phyloP scores from a whole-genome alignment of 2,113 vertebrate genomes.

The Clarias gariepinus region DNA sequence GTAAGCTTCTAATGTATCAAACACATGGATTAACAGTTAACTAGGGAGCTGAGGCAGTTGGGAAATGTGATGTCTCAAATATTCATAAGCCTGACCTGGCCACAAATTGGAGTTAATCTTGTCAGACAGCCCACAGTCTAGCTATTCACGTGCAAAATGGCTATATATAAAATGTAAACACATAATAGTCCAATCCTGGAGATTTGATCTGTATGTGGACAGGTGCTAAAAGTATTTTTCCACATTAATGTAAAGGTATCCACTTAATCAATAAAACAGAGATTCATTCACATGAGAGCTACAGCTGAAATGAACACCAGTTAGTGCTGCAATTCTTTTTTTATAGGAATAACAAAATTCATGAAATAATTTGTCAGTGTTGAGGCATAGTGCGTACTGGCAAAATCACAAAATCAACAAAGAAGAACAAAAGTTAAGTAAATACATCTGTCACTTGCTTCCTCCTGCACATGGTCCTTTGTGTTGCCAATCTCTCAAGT shows the following conservation, averaged over 20 bases:
- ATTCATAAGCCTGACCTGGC: conserved; percentile 68
- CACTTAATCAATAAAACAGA: conserved; percentile 51
- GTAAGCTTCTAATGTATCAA: conserved; percentile 76
- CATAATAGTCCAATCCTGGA: conserved; percentile 61
- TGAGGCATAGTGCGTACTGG: neutral
- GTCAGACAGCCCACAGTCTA: conserved; percentile 64
- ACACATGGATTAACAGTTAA: conserved; percentile 78
- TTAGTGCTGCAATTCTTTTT: neutral
- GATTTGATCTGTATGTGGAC: conserved; percentile 65
- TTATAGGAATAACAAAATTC: conserved; percentile 1
- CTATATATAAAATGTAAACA: conserved; percentile 68
- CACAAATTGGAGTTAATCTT: conserved; percentile 63
- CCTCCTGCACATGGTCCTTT: conserved; percentile 60
- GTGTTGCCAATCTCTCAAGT: conserved; percentile 66
- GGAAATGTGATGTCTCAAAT: conserved; percentile 68
- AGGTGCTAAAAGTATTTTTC: conserved; percentile 65
- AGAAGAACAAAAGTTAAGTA: conserved; percentile 46
- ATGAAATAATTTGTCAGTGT: conserved; percentile 3
- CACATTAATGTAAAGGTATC: conserved; percentile 59
- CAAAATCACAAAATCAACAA: conserved; percentile 5
- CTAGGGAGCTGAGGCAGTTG: conserved; percentile 64
- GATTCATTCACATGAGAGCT: conserved; percentile 18
- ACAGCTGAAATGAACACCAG: conserved; percentile 34
- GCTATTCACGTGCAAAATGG: conserved; percentile 70
- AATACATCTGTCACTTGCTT: conserved; percentile 49